Evolutionary conservation across 2,797 vertebrate species (phyloP), one percentile per base, ranked within the genome.

Genomic region (Chaenodraco wilsoni): DNA sequence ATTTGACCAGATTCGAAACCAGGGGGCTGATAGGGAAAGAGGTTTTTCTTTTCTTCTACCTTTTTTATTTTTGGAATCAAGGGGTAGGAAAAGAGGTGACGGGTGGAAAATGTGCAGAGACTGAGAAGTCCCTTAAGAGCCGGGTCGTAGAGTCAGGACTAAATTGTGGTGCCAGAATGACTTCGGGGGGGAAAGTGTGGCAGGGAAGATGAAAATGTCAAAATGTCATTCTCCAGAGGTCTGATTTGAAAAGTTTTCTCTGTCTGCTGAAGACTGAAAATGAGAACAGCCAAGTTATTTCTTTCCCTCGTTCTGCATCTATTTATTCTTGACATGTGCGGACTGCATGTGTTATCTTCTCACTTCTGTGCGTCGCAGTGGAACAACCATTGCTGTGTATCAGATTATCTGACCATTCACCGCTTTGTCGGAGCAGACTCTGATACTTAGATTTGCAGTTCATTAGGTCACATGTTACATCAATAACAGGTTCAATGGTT

Each of bases 1-100:
- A 94, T 95, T 94, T 90, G 92, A 90, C 89, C 88, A 91, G 91
- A 95, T 94, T 94, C 76, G 69, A 93, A 37, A 92, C 87, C 83
- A 71, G 66, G 75, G 72, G 81, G 63, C 80, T 83, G 87, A 89
- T 90, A 84, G 87, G 79, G 77, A 82, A 54, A 74, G 79, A 65
- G 64, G 45, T 60, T 79, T 76, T 78, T 74, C 19, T 21, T 40
- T 45, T 45, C 14, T 15, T 40, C 17, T 9, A 4, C 16, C 4
- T 64, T 9, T 88, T 88, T 87, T 87, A 79, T 89, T 92, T 90
- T 92, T 87, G 71, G 82, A 85, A 89, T 77, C 79, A 86, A 87
- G 87, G 87, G 72, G 77, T 76, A 65, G 83, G 85, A 85, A 86
- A 84, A 87, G 8, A 9, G 89, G 85, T 91, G 92, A 91, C 90